Evolutionary conservation across 2,888 invertebrate species (phyloP), one percentile per base, ranked within the genome.

Genomic region (Nephrotoma appendiculata): DNA sequence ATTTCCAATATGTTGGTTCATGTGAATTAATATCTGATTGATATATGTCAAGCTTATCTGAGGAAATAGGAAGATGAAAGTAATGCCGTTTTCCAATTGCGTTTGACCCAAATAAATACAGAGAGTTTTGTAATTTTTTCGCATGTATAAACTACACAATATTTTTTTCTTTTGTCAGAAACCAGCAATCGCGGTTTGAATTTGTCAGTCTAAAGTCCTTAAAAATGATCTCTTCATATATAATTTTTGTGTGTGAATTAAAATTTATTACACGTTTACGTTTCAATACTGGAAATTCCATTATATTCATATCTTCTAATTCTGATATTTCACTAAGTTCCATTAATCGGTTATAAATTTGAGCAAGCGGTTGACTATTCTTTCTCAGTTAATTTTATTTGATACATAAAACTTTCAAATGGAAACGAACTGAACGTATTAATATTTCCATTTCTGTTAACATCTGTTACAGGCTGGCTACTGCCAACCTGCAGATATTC

Each of bases 391-490:
- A 86, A 85, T 87, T n/a, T n/a, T n/a, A n/a, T n/a, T 88, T 89
- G 19, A 19, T 19, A 19, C 19, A 19, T 19, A 1, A 19, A 19
- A 19, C 87, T 88, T 87, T 88, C 88, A 86, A 87, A 89, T 86
- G 88, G 87, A 83, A 88, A 88, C 1, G 88, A 87, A 86, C 88
- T 89, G 83, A 89, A 89, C 31, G 87, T 86, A n/a, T n/a, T n/a
- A n/a, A n/a, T n/a, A n/a, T n/a, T n/a, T n/a, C n/a, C n/a, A n/a
- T n/a, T n/a, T n/a, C n/a, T n/a, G n/a, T n/a, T n/a, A n/a, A n/a
- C n/a, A n/a, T n/a, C n/a, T n/a, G n/a, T n/a, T n/a, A n/a, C n/a
- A n/a, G n/a, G n/a, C n/a, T n/a, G n/a, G n/a, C n/a, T n/a, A n/a
- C n/a, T n/a, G n/a, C n/a, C n/a, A n/a, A n/a, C n/a, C n/a, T n/a